Evolutionary conservation across 2,113 vertebrate genomes (phyloP).

Genomic region (Monopterus albus): DNA sequence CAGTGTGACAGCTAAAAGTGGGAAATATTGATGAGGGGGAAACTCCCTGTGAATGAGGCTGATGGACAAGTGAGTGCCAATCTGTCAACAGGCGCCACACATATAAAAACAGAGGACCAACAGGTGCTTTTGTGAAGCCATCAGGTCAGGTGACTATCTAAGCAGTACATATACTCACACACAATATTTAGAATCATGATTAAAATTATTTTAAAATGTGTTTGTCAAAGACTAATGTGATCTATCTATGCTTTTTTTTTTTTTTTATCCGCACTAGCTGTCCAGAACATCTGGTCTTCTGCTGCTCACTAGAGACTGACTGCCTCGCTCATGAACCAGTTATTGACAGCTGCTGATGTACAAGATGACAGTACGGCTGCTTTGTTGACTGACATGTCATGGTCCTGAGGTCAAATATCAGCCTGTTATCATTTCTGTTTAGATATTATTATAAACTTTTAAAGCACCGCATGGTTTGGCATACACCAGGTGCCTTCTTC

Average conservation of each 20-base stretch:
- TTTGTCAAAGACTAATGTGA: too few relatives aligned
- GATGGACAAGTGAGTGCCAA: conserved; percentile 31
- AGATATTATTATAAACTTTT: too few relatives aligned
- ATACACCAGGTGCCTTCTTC: too few relatives aligned
- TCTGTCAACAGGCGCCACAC: conserved; percentile 30
- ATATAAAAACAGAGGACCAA: too few relatives aligned
- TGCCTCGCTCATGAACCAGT: not conserved
- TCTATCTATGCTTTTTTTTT: too few relatives aligned
- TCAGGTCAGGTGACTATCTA: not conserved
- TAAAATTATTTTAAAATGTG: too few relatives aligned
- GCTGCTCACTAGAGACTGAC: too few relatives aligned
- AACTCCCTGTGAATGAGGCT: not conserved
- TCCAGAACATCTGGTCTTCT: too few relatives aligned
- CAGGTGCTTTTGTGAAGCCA: too few relatives aligned
- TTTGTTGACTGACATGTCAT: not conserved
- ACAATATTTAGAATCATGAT: not conserved
- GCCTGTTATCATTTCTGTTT: not conserved
- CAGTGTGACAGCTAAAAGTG: conserved; percentile 20
- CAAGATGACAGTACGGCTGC: too few relatives aligned
- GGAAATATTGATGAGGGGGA: conserved; percentile 7
- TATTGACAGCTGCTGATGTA: not conserved
- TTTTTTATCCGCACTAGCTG: too few relatives aligned
- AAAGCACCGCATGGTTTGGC: too few relatives aligned
- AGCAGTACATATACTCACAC: not conserved
- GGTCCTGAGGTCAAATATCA: not conserved